phyloP scores from a whole-genome alignment of 2,113 vertebrate species.

The Silurus meridionalis region DNA sequence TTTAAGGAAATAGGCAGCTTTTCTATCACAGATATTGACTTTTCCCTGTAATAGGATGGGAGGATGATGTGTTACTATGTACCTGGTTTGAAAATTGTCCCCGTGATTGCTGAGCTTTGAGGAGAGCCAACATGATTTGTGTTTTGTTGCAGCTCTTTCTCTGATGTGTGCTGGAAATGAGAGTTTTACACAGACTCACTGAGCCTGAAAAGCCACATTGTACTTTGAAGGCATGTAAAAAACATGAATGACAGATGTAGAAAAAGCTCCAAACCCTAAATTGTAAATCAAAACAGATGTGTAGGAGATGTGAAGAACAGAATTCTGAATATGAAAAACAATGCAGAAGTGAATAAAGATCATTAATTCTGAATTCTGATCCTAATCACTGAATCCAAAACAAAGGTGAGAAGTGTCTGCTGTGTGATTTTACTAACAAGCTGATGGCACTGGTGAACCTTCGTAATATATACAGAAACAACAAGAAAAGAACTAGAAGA shows the following conservation, averaged over 20 bases:
- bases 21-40: slow-evolving; percentile 29
- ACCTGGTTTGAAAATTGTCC: slow-evolving; percentile 33
- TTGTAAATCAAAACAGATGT: background rate
- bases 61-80: slow-evolving; percentile 21
- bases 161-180: background rate
- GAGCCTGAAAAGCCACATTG: slow-evolving; percentile 19
- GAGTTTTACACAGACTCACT: background rate
- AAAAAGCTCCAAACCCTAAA: background rate
- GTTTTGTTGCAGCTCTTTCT: background rate
- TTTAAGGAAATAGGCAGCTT: background rate
- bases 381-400: background rate
- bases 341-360: background rate
- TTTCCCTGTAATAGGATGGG: background rate
- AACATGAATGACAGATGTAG: background rate
- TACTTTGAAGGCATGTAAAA: background rate
- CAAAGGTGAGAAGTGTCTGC: background rate
- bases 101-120: slow-evolving; percentile 1
- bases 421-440: no score
- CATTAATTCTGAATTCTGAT: background rate
- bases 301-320: slow-evolving; percentile 15
- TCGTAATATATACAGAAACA: no score
- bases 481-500: no score
- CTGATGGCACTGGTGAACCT: no score
- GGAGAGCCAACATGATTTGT: slow-evolving; percentile 22
- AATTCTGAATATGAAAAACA: background rate